Evolutionary conservation across 1,140 invertebrate species (phyloP).

Genomic region (Listronotus oregonensis): DNA sequence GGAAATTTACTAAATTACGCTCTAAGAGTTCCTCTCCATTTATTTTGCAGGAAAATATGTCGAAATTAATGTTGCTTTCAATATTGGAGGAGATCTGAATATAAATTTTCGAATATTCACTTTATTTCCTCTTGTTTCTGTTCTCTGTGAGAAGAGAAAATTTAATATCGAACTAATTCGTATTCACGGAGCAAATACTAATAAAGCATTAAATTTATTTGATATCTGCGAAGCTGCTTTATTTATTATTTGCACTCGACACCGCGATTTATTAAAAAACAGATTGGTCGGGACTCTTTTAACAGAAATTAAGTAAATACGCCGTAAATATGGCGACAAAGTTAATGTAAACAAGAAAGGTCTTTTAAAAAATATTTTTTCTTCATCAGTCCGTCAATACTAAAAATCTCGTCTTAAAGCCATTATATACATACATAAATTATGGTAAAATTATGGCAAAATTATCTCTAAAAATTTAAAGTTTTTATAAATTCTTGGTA

Average conservation of each 20-base stretch:
- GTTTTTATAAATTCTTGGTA: too few relatives aligned
- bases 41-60: conserved; percentile 47
- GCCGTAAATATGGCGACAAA: too few relatives aligned
- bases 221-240: conserved; percentile 15
- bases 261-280: too few relatives aligned
- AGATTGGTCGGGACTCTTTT: too few relatives aligned
- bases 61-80: conserved; percentile 52
- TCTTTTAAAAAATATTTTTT: too few relatives aligned
- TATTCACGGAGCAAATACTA: conserved; percentile 39
- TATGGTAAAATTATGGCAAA: too few relatives aligned
- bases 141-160: conserved; percentile 30
- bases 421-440: too few relatives aligned
- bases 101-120: conserved; percentile 48
- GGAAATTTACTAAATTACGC: conserved; percentile 49
- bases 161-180: conserved; percentile 45
- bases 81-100: conserved; percentile 49
- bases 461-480: too few relatives aligned
- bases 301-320: too few relatives aligned
- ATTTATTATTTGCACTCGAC: conserved; percentile 7
- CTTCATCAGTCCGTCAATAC: too few relatives aligned
- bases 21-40: conserved; percentile 43
- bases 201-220: conserved; percentile 45
- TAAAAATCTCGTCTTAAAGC: too few relatives aligned
- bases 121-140: conserved; percentile 37
- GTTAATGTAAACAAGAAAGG: too few relatives aligned